phyloP scores from a whole-genome alignment of 2,113 vertebrate species.

The Lipotes vexillifer region DNA sequence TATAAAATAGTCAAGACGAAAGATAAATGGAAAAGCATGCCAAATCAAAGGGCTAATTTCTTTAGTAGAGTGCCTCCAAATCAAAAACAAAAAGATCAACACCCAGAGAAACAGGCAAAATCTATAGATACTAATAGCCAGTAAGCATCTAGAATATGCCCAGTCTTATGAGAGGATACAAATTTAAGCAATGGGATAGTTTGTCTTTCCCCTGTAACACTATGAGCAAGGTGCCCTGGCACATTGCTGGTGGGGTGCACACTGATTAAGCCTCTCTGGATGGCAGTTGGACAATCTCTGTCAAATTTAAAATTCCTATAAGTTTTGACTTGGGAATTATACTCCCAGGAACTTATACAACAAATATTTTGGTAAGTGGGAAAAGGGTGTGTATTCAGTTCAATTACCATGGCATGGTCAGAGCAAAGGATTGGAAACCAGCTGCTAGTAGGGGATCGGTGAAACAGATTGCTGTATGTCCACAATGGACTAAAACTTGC shows the following conservation, averaged over 20 bases:
- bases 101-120: not conserved
- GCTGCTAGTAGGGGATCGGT: not conserved
- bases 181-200: no score
- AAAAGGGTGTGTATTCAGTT: not conserved
- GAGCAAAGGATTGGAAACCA: not conserved
- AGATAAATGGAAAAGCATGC: not conserved
- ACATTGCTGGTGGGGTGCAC: fast-evolving
- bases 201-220: not conserved
- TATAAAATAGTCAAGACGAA: not conserved
- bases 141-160: not conserved
- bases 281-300: not conserved
- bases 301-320: not conserved
- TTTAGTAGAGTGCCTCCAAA: not conserved
- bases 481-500: fast-evolving
- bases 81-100: not conserved
- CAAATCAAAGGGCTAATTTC: not conserved
- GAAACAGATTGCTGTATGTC: fast-evolving
- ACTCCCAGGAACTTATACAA: not conserved
- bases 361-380: not conserved
- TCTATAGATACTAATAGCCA: not conserved
- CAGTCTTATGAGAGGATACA: no score
- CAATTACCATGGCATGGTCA: fast-evolving
- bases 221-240: fast-evolving
- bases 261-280: not conserved
- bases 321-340: not conserved